phyloP scores from a whole-genome alignment of 2,888 invertebrate genomes.

The Tribolium freemani region DNA sequence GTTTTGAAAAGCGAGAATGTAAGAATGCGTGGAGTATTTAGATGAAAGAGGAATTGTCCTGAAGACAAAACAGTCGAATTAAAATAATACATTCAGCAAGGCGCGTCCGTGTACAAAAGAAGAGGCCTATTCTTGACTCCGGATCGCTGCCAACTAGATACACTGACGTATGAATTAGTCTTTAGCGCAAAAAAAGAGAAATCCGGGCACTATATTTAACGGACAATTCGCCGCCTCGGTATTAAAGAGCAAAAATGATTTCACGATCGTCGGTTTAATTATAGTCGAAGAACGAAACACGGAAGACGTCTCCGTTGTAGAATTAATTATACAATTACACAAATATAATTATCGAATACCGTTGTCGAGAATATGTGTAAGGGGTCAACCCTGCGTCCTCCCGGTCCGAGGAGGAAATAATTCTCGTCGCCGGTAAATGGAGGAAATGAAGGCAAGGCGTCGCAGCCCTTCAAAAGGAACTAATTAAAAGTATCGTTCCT shows the following conservation, averaged over 20 bases:
- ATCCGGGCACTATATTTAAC: conserved; percentile 44
- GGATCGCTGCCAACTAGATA: conserved; percentile 45
- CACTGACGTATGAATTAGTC: conserved; percentile 47
- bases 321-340: conserved; percentile 56
- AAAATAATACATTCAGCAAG: conserved; percentile 48
- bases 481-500: conserved; percentile 47
- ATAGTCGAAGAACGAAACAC: conserved; percentile 26
- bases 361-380: conserved; percentile 31
- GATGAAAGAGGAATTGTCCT: conserved; percentile 50
- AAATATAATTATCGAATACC: conserved; percentile 54
- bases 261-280: conserved; percentile 19
- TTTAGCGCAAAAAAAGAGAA: conserved; percentile 32
- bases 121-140: conserved; percentile 55
- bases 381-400: background rate
- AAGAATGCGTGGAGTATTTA: background rate
- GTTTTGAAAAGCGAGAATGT: background rate
- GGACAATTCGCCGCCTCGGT: conserved; percentile 38
- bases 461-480: conserved; percentile 35
- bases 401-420: conserved; percentile 39
- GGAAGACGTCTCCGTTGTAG: conserved; percentile 28
- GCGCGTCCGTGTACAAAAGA: conserved; percentile 56
- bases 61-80: conserved; percentile 55
- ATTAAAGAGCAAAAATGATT: conserved; percentile 25
- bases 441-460: conserved; percentile 42
- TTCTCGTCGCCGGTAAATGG: conserved; percentile 46